phyloP scores from a whole-genome alignment of 2,888 invertebrate species.

The Diploptera punctata region DNA sequence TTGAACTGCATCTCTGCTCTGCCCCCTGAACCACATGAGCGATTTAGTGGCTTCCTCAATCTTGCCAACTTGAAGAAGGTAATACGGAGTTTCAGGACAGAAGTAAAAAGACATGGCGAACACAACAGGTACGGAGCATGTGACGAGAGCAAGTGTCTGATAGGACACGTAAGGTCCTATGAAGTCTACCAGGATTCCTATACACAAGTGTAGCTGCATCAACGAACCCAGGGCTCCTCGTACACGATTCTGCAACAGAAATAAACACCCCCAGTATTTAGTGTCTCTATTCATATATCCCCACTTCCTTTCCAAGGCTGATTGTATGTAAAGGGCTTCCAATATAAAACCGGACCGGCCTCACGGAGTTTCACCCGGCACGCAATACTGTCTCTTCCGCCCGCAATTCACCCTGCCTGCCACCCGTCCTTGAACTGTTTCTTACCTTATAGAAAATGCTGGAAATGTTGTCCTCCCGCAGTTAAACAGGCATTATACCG shows the following conservation, averaged over 20 bases:
- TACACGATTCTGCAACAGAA: slow-evolving; percentile 65
- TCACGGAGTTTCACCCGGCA: too few relatives aligned
- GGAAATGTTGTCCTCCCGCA: too few relatives aligned
- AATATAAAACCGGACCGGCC: too few relatives aligned
- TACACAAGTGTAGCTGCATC: slow-evolving; percentile 73
- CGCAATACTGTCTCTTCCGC: too few relatives aligned
- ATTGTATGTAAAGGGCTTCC: too few relatives aligned
- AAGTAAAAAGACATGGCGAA: slow-evolving; percentile 68
- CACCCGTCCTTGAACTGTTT: too few relatives aligned
- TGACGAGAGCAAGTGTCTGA: slow-evolving; percentile 64
- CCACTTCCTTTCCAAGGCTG: too few relatives aligned
- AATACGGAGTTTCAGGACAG: slow-evolving; percentile 85
- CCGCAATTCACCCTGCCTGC: too few relatives aligned
- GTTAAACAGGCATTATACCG: too few relatives aligned
- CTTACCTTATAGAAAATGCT: too few relatives aligned
- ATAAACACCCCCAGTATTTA: too few relatives aligned
- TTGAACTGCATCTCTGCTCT: slow-evolving; percentile 64
- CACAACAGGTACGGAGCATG: slow-evolving; percentile 65
- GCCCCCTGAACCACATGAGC: slow-evolving; percentile 70
- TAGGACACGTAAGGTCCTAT: slow-evolving; percentile 77
- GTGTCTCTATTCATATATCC: too few relatives aligned
- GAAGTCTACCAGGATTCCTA: slow-evolving; percentile 75
- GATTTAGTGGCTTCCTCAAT: slow-evolving; percentile 67
- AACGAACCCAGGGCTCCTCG: slow-evolving; percentile 84
- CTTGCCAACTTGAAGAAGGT: slow-evolving; percentile 65